Percentiles rank a stretch among this genome's conserved stretches.
These are phyloP conservation scores for Smittia aterrima DNA, from an alignment of 2,888 invertebrate species.

Conservation along the genomic window DNA sequence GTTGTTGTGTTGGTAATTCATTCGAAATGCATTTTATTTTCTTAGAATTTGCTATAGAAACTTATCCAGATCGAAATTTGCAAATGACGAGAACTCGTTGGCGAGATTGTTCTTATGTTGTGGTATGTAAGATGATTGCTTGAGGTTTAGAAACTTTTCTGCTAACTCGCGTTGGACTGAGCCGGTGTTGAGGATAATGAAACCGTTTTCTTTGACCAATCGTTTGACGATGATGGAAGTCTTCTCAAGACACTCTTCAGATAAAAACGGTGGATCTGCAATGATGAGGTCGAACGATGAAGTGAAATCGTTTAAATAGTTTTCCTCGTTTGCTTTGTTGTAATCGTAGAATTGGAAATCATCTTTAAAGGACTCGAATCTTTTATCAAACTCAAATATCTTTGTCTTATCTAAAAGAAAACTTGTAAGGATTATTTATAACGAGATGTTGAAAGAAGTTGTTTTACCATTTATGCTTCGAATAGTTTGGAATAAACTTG, in stretches of 20 bases:
- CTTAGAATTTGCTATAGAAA: neutral
- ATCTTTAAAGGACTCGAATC: constrained; percentile 74
- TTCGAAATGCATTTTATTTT: too few relatives aligned
- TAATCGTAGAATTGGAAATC: constrained; percentile 89
- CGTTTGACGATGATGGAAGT: constrained; percentile 73
- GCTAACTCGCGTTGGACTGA: constrained; percentile 75
- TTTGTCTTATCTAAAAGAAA: constrained; percentile 59
- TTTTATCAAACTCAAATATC: constrained; percentile 79
- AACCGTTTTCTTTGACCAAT: constrained; percentile 58
- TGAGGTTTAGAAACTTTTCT: constrained; percentile 61
- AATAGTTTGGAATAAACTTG: constrained; percentile 73
- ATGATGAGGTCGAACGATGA: constrained; percentile 76
- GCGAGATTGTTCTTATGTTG: constrained; percentile 85
- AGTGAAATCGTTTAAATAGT: constrained; percentile 55
- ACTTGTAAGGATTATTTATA: too few relatives aligned
- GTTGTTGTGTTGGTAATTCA: too few relatives aligned
- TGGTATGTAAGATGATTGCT: constrained; percentile 71
- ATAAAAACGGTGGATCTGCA: constrained; percentile 93
- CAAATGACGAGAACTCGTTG: constrained; percentile 88
- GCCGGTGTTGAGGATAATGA: constrained; percentile 74
- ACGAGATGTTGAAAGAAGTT: too few relatives aligned
- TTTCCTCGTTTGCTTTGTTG: constrained; percentile 65
- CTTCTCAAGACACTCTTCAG: constrained; percentile 87
- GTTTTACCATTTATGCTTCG: constrained; percentile 52
- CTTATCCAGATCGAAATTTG: constrained; percentile 78